Evolutionary conservation across 2,113 vertebrate species (phyloP), one percentile per base, ranked within the genome.

Genomic region (Chelonoidis abingdonii): DNA sequence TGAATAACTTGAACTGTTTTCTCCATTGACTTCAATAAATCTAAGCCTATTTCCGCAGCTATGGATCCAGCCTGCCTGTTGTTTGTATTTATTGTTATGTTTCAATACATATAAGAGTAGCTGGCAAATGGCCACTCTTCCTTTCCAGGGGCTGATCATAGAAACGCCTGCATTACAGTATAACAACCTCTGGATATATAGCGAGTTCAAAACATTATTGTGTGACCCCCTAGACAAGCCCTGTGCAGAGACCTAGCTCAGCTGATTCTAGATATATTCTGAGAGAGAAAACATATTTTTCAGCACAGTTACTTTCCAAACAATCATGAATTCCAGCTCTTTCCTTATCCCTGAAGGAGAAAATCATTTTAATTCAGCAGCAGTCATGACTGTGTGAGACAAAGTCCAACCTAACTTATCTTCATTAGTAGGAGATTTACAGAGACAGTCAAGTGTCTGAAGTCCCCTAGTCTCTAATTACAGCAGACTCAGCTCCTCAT

Each of bases 341-440:
- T 24, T 41, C 21, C 38, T 75, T 41, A 2, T n/a, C 47, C 62
- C 35, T 38, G 14, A 72, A 17, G 6, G 7, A 16, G 10, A 90
- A 72, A 80, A 82, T 1, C 6, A 57, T 80, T 69, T 76, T 22
- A 87, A 89, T 31, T 82, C 93, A 94, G 88, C 94, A 6, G 53
- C 53, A 31, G 84, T 72, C n/a, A 87, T 89, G 95, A 69, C 83
- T 76, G 57, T 10, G 83, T 78, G 93, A 90, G 90, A 65, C 29
- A 22, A 90, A 78, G 69, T 76, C 87, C 69, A 0, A 8, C 25
- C 83, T 95, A 84, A n/a, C 90, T 80, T 3, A 0, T 92, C 95
- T 91, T 95, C 92, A 89, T 95, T 92, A 94, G 90, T 2, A 2
- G 52, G 87, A 82, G 93, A 89, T 96, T 89, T 94, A 92, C 93